Evolutionary conservation across 2,113 vertebrate species (phyloP), one percentile per base, ranked within the genome.

Genomic region (Siphamia tubifer): DNA sequence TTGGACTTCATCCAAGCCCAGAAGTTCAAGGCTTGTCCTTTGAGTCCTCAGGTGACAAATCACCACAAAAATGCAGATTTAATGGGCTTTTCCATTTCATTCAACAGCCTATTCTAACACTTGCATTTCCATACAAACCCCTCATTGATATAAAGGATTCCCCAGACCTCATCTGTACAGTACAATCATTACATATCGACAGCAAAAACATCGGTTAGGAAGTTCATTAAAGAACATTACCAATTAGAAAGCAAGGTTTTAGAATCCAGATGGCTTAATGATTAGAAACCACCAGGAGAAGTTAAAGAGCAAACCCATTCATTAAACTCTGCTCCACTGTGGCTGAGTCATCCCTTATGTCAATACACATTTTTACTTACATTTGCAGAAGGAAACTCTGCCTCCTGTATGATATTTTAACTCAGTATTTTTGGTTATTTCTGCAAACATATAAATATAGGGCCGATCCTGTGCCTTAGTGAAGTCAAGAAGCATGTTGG

Each of bases 141-240:
- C n/a, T n/a, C 24, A 47, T 47, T 16, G 44, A 28, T n/a, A 21
- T 3, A 5, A 30, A 48, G 15, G 16, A 48, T 48, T 30, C 24
- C 45, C 45, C 2, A 4, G 45, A 48, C 25, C 30, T 48, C 17
- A 15, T 28, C 45, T 19, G 45, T 17, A 11, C 45, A 39, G 13
- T 1, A 27, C 3, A 8, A 58, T 70, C 21, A 28, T 54, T 77
- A 24, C 23, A 13, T 48, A 54, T 66, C 40, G 53, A 66, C 13
- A 25, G 31, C 27, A 34, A 34, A 34, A 43, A 17, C 30, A 13
- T 47, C 20, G 20, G 12, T 31, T 17, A 38, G 12, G 34, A 61
- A 27, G 25, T 15, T 52, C 3, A 39, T 52, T 40, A 40, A 47
- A 35, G 31, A 36, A 36, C 56, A 40, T 23, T 13, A 13, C 27